A percentile compares a stretch with the other conserved stretches of the same genome.
These are phyloP conservation scores for Caenorhabditis doughertyi DNA, from an alignment of 2,888 invertebrate genomes.

Conservation along the genomic window DNA sequence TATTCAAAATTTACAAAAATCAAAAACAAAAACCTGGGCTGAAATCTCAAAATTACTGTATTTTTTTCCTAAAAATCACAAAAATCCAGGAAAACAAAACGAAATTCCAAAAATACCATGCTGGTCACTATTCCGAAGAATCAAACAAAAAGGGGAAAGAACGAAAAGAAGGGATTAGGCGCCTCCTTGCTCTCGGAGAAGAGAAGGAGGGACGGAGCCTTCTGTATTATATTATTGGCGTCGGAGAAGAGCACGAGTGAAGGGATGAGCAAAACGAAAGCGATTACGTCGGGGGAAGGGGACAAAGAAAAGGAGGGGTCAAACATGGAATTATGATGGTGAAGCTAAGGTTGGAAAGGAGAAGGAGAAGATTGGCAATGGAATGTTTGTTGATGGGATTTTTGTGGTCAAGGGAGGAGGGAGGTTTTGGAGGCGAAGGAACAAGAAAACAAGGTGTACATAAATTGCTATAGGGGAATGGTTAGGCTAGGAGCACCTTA, in stretches of 20 bases:
- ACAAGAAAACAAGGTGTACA: no score
- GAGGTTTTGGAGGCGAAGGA: no score
- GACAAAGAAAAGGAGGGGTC: constrained; percentile 8
- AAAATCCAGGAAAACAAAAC: no score
- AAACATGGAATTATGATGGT: constrained; percentile 31
- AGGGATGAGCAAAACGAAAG: constrained; percentile 35
- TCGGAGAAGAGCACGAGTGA: constrained; percentile 32
- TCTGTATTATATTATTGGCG: constrained; percentile 29
- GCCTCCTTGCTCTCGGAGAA: constrained; percentile 21
- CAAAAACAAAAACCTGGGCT: no score
- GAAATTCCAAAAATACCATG: no score
- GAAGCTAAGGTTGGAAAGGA: neutral
- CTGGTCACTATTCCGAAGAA: neutral
- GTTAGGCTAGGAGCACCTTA: no score
- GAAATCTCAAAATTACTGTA: no score
- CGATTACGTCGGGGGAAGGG: constrained; percentile 40
- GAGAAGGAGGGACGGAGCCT: constrained; percentile 28
- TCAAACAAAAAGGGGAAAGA: neutral
- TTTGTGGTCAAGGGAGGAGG: no score
- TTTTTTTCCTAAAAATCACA: no score
- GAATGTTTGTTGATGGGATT: neutral
- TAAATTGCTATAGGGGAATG: no score
- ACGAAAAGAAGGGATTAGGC: constrained; percentile 33
- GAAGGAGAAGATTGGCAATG: neutral
- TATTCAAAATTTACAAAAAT: no score